Conservation (phyloP, 2,113 vertebrate genomes). For the Ciconia boyciana region DNA sequence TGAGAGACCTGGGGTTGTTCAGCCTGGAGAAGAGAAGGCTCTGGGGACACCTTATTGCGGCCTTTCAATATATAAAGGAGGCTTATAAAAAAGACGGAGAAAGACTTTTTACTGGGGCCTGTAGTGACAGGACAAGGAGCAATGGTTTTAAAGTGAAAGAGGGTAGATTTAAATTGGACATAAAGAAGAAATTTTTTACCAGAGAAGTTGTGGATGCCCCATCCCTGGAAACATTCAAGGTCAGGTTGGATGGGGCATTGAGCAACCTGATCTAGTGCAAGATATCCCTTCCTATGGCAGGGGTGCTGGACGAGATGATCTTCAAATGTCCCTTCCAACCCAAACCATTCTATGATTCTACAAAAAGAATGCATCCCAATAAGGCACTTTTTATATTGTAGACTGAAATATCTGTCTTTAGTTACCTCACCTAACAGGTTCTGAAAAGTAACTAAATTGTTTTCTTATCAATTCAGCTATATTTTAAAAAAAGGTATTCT, state of each 20-base stretch:
- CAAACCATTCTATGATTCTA: background rate
- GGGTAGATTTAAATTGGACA: background rate
- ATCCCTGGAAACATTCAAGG: background rate
- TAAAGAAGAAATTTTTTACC: background rate
- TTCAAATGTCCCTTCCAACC: background rate
- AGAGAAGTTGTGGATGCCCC: background rate
- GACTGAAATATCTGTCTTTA: background rate
- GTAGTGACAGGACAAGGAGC: background rate
- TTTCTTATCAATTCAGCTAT: background rate
- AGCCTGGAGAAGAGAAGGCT: background rate
- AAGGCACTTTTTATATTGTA: background rate
- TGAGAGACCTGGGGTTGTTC: background rate
- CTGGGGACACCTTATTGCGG: accelerated
- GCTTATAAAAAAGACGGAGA: background rate
- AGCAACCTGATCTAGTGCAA: background rate
- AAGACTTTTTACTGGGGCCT: background rate
- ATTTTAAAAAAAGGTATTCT: background rate
- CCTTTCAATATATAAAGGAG: background rate
- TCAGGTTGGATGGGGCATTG: background rate
- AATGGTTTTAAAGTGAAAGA: background rate
- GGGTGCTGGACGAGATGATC: background rate
- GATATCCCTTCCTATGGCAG: background rate
- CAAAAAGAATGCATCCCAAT: background rate
- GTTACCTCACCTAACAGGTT: background rate
- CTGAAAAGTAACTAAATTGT: background rate